Evolutionary conservation across 2,113 vertebrate species (phyloP).

Genomic region (Chloebia gouldiae): DNA sequence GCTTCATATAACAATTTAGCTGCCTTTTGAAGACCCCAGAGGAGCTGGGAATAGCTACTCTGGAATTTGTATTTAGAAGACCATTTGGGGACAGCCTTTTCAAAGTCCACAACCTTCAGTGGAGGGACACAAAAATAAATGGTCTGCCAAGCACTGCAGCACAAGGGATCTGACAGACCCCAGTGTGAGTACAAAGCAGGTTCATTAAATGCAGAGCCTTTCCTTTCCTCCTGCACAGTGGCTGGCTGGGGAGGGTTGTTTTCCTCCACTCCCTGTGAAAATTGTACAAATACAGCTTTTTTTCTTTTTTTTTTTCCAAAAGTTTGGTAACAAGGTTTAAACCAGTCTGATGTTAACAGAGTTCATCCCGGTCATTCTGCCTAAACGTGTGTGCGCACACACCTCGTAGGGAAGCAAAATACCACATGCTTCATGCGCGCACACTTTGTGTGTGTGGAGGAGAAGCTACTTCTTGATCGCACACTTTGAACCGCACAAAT

Average conservation of each 20-base stretch:
- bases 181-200: background rate
- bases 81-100: slow-evolving; percentile 28
- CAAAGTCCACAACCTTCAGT: background rate
- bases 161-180: background rate
- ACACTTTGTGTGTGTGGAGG: accelerated
- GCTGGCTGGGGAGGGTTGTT: background rate
- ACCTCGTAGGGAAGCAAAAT: accelerated
- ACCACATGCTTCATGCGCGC: accelerated
- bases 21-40: background rate
- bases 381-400: too few species aligned
- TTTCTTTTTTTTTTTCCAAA: too few species aligned
- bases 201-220: slow-evolving; percentile 17
- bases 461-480: accelerated
- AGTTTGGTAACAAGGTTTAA: background rate
- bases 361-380: accelerated
- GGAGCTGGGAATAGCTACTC: background rate
- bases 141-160: background rate
- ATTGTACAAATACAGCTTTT: background rate
- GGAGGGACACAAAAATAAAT: background rate
- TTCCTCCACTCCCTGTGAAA: background rate
- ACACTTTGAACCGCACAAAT: accelerated
- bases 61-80: background rate
- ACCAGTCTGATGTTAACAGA: too few species aligned
- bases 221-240: background rate
- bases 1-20: background rate